Conservation (phyloP, 2,113 vertebrate genomes). For the Benitochromis conjunctus region DNA sequence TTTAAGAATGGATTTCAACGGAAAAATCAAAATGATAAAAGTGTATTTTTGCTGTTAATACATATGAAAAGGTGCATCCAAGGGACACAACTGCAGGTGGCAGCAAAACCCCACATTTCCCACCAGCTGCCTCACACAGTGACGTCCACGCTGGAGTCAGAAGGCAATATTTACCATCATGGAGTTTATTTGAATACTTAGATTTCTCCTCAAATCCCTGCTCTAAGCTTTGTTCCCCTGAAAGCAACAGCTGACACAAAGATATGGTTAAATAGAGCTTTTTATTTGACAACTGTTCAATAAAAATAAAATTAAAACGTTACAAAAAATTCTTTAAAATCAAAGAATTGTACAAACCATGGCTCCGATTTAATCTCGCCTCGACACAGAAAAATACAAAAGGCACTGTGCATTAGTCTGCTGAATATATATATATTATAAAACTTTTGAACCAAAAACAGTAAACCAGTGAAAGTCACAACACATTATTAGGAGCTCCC, state of each 20-base stretch:
- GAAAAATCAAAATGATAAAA: background rate
- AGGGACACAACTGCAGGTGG: slow-evolving; percentile 37
- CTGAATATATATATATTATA: slow-evolving; percentile 33
- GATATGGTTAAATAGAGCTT: slow-evolving; percentile 61
- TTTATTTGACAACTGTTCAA: slow-evolving; percentile 73
- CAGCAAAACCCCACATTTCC: slow-evolving; percentile 23
- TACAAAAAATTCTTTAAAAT: slow-evolving; percentile 70
- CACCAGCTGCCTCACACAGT: background rate
- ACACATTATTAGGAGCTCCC: background rate
- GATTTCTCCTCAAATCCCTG: background rate
- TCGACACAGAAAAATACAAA: slow-evolving; percentile 77
- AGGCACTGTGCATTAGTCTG: slow-evolving; percentile 72
- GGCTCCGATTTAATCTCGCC: slow-evolving; percentile 42
- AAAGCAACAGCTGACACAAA: background rate
- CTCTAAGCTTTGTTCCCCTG: background rate
- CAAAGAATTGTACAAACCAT: slow-evolving; percentile 68
- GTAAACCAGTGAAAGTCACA: slow-evolving; percentile 24
- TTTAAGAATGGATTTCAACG: background rate
- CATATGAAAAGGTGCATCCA: background rate
- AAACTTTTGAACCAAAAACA: slow-evolving; percentile 38
- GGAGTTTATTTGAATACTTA: background rate
- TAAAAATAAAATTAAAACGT: slow-evolving; percentile 69
- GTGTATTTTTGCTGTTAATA: background rate
- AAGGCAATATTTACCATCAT: background rate
- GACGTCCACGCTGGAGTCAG: background rate